phyloP scores from a whole-genome alignment of 2,113 vertebrate genomes.

The Tylochromis polylepis region DNA sequence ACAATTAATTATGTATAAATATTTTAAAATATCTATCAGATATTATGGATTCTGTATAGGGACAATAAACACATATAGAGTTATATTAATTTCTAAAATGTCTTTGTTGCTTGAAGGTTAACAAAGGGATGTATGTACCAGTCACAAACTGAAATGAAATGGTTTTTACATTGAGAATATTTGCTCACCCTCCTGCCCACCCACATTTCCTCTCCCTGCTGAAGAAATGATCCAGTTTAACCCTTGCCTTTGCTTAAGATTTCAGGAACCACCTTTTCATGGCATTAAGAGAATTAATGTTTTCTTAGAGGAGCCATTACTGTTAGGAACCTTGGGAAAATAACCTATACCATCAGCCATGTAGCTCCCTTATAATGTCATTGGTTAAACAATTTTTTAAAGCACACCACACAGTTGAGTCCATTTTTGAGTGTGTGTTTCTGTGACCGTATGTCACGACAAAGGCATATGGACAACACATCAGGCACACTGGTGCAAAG shows the following conservation, averaged over 20 bases:
- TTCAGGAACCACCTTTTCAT: background rate
- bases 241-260: background rate
- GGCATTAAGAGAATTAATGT: background rate
- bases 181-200: background rate
- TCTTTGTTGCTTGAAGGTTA: background rate
- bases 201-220: background rate
- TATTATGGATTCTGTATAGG: background rate
- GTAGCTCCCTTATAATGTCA: background rate
- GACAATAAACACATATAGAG: background rate
- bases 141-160: background rate
- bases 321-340: background rate
- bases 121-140: background rate
- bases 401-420: background rate
- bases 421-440: background rate
- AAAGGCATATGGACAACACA: constrained; percentile 23
- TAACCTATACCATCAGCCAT: background rate
- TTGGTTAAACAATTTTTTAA: background rate
- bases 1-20: background rate
- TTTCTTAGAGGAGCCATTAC: background rate
- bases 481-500: background rate
- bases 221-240: background rate
- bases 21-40: background rate
- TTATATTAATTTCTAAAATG: background rate
- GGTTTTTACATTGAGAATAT: background rate
- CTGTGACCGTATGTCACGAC: background rate